Evolutionary conservation across 2,797 vertebrate genomes (phyloP).

Genomic region (Coregonus suidteri): DNA sequence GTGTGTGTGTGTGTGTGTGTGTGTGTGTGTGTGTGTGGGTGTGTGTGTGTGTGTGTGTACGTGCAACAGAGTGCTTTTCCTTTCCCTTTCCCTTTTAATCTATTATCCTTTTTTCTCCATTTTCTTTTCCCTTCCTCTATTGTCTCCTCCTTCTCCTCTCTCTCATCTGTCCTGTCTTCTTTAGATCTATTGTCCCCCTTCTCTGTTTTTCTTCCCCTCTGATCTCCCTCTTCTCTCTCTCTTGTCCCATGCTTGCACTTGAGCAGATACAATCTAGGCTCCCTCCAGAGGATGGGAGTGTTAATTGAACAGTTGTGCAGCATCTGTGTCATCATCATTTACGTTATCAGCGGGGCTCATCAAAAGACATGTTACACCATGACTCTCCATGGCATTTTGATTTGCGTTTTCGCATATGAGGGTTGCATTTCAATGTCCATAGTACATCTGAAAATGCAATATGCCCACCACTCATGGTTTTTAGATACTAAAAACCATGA

Average conservation of each 20-base stretch:
- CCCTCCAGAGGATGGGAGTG: slow-evolving; percentile 6
- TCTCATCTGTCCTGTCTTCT: slow-evolving; percentile 16
- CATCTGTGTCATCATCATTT: slow-evolving; percentile 53
- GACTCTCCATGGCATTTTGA: slow-evolving; percentile 30
- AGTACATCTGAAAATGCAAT: neutral
- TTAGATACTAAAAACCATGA: neutral
- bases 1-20: slow-evolving; percentile 22
- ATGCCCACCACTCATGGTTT: neutral
- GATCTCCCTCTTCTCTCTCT: neutral
- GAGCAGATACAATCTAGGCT: neutral
- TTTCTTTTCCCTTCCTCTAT: neutral
- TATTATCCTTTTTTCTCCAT: slow-evolving; percentile 17
- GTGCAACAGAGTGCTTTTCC: neutral
- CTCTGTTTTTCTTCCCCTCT: neutral
- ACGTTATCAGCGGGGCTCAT: slow-evolving; percentile 48
- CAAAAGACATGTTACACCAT: slow-evolving; percentile 30
- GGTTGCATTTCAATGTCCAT: neutral
- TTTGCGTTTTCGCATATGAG: neutral
- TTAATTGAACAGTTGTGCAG: slow-evolving; percentile 58
- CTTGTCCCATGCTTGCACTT: neutral
- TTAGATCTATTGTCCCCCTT: neutral
- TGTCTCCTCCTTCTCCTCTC: neutral
- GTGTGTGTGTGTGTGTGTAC: slow-evolving; percentile 12
- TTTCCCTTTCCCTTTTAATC: neutral
- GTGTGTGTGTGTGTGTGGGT: slow-evolving; percentile 12